Evolutionary conservation across 1,140 invertebrate species (phyloP), one percentile per base, ranked within the genome.

Genomic region (Zophobas morio): DNA sequence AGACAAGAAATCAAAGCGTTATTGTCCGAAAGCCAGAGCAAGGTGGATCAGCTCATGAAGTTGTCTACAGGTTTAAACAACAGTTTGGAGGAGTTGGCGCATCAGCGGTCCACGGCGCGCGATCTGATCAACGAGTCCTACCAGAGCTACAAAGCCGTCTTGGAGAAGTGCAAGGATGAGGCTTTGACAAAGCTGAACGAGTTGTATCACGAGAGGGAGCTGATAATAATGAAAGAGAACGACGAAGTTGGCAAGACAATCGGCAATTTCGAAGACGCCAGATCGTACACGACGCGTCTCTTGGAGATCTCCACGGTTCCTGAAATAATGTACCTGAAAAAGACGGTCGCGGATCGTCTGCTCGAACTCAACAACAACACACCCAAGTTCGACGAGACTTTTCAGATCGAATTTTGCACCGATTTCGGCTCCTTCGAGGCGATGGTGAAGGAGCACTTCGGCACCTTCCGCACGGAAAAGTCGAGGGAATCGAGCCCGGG

Each of bases 81-180:
- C 82, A 92, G 92, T 34, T 87, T 98, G n/a, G 93, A 93, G 70
- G 96, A 97, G 77, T 85, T 97, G 33, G 94, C 97, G 85, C 89
- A 91, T 80, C 95, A 97, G 85, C 92, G 94, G 78, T 95, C 96
- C 84, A 92, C 93, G 84, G 95, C 95, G n/a, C 94, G 93, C 82
- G 92, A 91, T 82, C 88, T 95, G 42, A 96, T 98, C 79, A 91
- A 94, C 63, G 95, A 97, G 86, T 93, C 95, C 60, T 96, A 94
- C 88, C 91, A 93, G 83, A 92, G 90, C 84, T 97, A 95, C 82
- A 95, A 95, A 86, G 93, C 93, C 39, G 88, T 95, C 70, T 86
- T 98, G 56, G 95, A 97, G 81, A 91, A 93, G 81, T 91, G 91
- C 79, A 90, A 92, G 76, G 95, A 97, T 81, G 91, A 91, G 56